Conservation (phyloP, 1,140 invertebrate genomes). For the Macrobrachium nipponense region DNA sequence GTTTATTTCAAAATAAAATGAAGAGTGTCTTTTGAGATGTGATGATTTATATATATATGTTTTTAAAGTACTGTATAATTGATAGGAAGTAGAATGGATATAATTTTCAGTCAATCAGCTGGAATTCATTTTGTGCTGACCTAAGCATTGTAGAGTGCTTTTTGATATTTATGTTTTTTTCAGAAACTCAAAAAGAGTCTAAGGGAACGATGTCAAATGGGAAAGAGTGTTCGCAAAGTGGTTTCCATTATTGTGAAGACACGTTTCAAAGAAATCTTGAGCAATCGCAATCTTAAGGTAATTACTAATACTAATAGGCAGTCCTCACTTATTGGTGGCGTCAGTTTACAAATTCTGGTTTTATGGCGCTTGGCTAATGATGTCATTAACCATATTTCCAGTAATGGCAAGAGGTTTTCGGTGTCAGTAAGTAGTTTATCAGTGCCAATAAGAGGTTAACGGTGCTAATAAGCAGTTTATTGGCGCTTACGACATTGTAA, state of each 20-base stretch:
- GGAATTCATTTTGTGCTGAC: too few relatives aligned
- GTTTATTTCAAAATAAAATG: not conserved
- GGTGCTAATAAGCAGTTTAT: too few relatives aligned
- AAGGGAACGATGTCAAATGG: not conserved
- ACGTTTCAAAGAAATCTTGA: not conserved
- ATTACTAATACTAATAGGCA: not conserved
- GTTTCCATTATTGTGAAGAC: slow-evolving; percentile 22
- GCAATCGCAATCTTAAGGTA: slow-evolving; percentile 26
- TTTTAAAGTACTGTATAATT: too few relatives aligned
- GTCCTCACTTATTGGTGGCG: too few relatives aligned
- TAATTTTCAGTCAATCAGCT: not conserved
- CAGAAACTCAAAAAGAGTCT: slow-evolving; percentile 36
- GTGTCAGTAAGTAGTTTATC: too few relatives aligned
- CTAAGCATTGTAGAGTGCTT: not conserved
- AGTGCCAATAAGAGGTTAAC: too few relatives aligned
- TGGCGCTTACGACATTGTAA: too few relatives aligned
- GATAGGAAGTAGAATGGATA: not conserved
- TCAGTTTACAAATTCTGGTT: too few relatives aligned
- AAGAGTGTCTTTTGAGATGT: too few relatives aligned
- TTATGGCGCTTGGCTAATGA: too few relatives aligned
- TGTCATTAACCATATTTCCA: too few relatives aligned
- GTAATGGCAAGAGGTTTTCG: too few relatives aligned
- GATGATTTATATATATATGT: not conserved
- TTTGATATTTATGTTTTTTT: slow-evolving; percentile 13
- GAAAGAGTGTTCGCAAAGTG: not conserved